phyloP scores from a whole-genome alignment of 2,888 invertebrate genomes.

The Troglohyphantes excavatus region DNA sequence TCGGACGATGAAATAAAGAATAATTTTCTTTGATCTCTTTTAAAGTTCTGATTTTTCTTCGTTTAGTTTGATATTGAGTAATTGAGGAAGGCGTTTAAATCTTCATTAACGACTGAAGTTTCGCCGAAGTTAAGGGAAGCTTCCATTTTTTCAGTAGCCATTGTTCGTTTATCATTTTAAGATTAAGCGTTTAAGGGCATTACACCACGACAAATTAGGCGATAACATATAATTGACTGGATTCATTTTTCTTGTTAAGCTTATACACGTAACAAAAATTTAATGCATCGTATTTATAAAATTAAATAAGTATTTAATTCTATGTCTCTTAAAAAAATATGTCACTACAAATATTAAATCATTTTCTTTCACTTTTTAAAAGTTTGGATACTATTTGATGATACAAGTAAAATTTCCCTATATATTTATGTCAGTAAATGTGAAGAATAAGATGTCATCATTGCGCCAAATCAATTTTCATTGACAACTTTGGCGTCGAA shows the following conservation, averaged over 20 bases:
- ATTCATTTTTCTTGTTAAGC: neutral
- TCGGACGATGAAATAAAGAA: neutral
- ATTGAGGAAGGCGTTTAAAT: neutral
- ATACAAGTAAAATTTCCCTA: too few relatives aligned
- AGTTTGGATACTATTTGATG: too few relatives aligned
- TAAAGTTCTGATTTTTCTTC: neutral
- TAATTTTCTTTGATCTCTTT: neutral
- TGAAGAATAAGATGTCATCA: too few relatives aligned
- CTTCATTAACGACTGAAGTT: neutral
- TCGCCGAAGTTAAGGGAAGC: neutral
- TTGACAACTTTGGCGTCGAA: too few relatives aligned
- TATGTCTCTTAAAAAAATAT: too few relatives aligned
- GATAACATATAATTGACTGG: neutral
- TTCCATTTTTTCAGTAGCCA: neutral
- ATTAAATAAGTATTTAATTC: too few relatives aligned
- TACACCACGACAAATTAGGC: neutral
- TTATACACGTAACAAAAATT: too few relatives aligned
- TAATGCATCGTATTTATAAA: too few relatives aligned
- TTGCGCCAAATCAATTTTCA: too few relatives aligned
- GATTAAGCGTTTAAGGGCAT: neutral
- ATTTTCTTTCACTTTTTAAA: too few relatives aligned
- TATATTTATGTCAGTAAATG: too few relatives aligned
- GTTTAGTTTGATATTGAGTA: slow-evolving; percentile 8
- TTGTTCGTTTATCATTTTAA: neutral
- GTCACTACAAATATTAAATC: too few relatives aligned